Evolutionary conservation across 2,888 invertebrate genomes (phyloP).

Genomic region (Horisme vitalbata): DNA sequence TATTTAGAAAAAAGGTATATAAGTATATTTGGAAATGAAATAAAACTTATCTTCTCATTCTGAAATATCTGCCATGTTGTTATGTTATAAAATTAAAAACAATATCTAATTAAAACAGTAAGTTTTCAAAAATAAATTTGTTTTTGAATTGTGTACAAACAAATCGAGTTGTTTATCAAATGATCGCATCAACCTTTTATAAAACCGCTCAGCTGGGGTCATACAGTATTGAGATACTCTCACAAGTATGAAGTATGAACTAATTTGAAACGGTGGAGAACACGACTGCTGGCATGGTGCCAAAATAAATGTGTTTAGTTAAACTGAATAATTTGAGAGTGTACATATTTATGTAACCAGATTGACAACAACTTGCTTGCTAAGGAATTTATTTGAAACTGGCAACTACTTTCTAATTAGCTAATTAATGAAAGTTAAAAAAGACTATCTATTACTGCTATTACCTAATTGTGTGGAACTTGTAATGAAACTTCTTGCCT

Average conservation of each 20-base stretch:
- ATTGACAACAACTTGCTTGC: background rate
- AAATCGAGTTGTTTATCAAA: conserved; percentile 1
- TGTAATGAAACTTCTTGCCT: too few species aligned
- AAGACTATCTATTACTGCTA: too few species aligned
- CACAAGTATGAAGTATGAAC: conserved; percentile 43
- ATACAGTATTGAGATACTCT: conserved; percentile 38
- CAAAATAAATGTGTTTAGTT: conserved; percentile 53
- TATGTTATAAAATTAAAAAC: too few species aligned
- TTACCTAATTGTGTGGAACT: too few species aligned
- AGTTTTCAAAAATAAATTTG: too few species aligned
- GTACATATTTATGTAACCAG: conserved; percentile 28
- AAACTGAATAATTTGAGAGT: conserved; percentile 35
- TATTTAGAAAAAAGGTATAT: too few species aligned
- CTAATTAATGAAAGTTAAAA: too few species aligned
- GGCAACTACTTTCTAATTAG: too few species aligned
- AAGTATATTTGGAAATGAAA: too few species aligned
- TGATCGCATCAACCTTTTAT: conserved; percentile 3
- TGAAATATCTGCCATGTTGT: too few species aligned
- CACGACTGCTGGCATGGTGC: conserved; percentile 52
- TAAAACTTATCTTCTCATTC: too few species aligned
- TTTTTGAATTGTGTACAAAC: background rate
- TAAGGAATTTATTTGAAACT: background rate
- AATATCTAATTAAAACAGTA: too few species aligned
- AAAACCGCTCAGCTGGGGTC: conserved; percentile 26
- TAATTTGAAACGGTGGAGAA: conserved; percentile 61